Evolutionary conservation across 2,113 vertebrate genomes (phyloP).

Genomic region (Dunckerocampus dactyliophorus): DNA sequence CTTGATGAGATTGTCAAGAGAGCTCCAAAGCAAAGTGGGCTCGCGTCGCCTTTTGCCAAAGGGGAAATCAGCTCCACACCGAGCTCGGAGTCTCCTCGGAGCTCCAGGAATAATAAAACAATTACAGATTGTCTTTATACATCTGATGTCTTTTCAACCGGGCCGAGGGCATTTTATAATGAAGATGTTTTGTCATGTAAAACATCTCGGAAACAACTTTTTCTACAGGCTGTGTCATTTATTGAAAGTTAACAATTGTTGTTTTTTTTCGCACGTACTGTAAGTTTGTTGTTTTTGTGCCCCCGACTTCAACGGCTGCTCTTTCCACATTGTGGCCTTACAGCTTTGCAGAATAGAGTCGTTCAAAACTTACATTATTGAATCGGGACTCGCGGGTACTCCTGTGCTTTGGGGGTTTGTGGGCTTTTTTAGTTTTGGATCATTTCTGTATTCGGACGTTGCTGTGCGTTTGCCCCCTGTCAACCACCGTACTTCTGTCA

Average conservation of each 20-base stretch:
- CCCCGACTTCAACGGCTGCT: too few species aligned
- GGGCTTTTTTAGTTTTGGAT: too few species aligned
- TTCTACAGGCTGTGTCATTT: background rate
- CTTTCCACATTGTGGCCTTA: too few species aligned
- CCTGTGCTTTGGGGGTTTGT: too few species aligned
- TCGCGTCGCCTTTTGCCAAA: constrained; percentile 80
- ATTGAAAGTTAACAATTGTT: too few species aligned
- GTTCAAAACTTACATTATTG: too few species aligned
- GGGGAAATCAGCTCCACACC: constrained; percentile 85
- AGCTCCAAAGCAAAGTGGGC: constrained; percentile 83
- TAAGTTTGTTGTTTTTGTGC: constrained; percentile 8
- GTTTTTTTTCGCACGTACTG: background rate
- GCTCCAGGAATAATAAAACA: constrained; percentile 89
- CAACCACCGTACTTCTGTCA: too few species aligned
- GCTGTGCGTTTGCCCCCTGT: too few species aligned
- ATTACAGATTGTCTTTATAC: constrained; percentile 89
- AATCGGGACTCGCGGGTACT: too few species aligned
- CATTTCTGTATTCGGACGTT: too few species aligned
- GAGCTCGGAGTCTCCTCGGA: constrained; percentile 75
- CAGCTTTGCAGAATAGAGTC: too few species aligned
- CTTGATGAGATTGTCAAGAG: constrained; percentile 75
- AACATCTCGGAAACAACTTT: constrained; percentile 54
- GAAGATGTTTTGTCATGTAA: constrained; percentile 71
- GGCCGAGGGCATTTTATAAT: constrained; percentile 71
- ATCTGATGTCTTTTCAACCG: constrained; percentile 88